Evolutionary conservation across 2,888 invertebrate species (phyloP), one percentile per base, ranked within the genome.

Genomic region (Apamea crenata): DNA sequence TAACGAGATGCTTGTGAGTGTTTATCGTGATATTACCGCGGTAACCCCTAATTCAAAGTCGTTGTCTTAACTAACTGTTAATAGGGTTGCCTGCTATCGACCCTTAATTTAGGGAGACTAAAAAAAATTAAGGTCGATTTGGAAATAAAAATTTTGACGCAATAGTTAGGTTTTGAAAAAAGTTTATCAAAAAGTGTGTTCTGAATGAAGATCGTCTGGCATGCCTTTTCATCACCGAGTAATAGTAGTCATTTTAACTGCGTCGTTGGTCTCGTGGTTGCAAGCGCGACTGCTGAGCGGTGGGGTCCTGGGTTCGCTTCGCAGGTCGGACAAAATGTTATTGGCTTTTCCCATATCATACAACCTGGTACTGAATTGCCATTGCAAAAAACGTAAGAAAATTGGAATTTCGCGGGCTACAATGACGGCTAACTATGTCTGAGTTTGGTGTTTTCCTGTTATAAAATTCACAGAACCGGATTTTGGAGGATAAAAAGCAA

Each of bases 11-110:
- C 73, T 77, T 80, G 47, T 44, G 81, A 18, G 29, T 67, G 59
- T 77, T 79, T 88, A 86, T 83, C 76, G 82, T 72, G 82, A 47
- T 74, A 82, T 78, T 87, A 79, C 82, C 78, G 61, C 77, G 36
- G 40, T 18, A 68, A 59, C 88, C 84, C 85, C 80, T 82, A 73
- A 87, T 83, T 82, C 44, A 36, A 69, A 77, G 66, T 79, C 80
- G 80, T 85, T 86, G 61, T 87, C 81, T 82, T 88, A 81, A 90
- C 78, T 82, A 89, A 83, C 90, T 89, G 90, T 85, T 89, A 83
- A 89, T 84, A 40, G 81, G 70, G 56, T 82, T 7, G 29, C 14
- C 12, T 70, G 32, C 25, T 75, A 80, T 68, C 68, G 70, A 69
- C 82, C 77, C 67, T 72, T 82, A 73, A 63, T 32, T 67, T 74